Conservation (phyloP, 2,888 invertebrate genomes). For the Temnothorax ravouxi region DNA sequence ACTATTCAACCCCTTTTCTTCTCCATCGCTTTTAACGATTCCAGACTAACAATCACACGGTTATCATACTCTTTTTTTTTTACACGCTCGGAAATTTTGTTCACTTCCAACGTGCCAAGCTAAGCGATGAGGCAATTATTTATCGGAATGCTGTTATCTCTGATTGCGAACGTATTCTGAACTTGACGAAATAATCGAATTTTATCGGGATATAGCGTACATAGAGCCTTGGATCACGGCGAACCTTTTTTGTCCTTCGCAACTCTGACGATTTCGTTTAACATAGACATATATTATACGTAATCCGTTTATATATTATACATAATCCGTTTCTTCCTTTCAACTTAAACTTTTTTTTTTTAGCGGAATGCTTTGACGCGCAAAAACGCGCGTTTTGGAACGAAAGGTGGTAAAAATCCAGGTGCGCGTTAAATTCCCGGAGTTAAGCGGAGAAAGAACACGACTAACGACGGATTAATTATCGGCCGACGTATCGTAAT, state of each 20-base stretch:
- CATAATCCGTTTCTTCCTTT: slow-evolving; percentile 1
- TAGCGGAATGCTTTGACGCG: background rate
- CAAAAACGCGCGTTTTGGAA: slow-evolving; percentile 3
- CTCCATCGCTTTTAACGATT: background rate
- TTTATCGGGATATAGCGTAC: slow-evolving; percentile 47
- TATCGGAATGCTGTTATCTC: background rate
- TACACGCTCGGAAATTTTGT: background rate
- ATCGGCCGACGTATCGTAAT: slow-evolving; percentile 58
- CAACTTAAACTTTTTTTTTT: background rate
- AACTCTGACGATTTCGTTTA: slow-evolving; percentile 52
- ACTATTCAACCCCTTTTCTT: slow-evolving; percentile 3
- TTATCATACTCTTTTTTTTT: background rate
- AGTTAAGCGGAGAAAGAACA: slow-evolving; percentile 27
- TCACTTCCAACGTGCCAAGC: slow-evolving; percentile 32
- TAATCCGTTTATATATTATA: background rate
- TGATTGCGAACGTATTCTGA: background rate
- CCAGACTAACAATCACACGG: background rate
- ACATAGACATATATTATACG: background rate
- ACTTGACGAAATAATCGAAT: background rate
- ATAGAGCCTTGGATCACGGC: slow-evolving; percentile 53
- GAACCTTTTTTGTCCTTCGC: slow-evolving; percentile 27
- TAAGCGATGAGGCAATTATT: slow-evolving; percentile 1
- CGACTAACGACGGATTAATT: slow-evolving; percentile 33
- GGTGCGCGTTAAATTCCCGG: background rate
- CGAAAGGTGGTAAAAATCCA: background rate